phyloP scores from a whole-genome alignment of 2,888 invertebrate species.

The Chrysolina haemoptera region DNA sequence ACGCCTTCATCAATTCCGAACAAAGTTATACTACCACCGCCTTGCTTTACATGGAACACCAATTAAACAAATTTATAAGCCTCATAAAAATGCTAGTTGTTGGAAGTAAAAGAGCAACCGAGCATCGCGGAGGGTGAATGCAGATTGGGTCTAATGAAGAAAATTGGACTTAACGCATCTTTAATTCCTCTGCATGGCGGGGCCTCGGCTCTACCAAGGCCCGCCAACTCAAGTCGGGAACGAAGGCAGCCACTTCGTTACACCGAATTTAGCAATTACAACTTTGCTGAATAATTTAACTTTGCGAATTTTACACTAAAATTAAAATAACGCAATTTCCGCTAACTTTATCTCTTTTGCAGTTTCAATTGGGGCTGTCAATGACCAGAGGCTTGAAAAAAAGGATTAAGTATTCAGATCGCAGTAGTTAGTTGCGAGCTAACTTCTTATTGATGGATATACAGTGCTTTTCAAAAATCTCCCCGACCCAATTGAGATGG shows the following conservation, averaged over 20 bases:
- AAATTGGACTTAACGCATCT: slow-evolving; percentile 69
- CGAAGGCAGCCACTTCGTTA: slow-evolving; percentile 55
- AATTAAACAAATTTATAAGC: slow-evolving; percentile 70
- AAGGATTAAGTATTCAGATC: neutral
- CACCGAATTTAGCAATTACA: slow-evolving; percentile 60
- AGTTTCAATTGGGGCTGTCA: slow-evolving; percentile 20
- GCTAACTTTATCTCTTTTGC: slow-evolving; percentile 30
- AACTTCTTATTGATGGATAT: neutral
- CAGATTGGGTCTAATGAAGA: slow-evolving; percentile 69
- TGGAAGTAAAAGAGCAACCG: slow-evolving; percentile 57
- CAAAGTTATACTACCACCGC: slow-evolving; percentile 42
- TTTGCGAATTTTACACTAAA: slow-evolving; percentile 48
- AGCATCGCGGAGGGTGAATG: slow-evolving; percentile 63
- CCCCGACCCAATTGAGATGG: too few species aligned
- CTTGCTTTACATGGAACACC: slow-evolving; percentile 65
- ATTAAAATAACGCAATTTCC: slow-evolving; percentile 49
- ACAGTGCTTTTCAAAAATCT: too few species aligned
- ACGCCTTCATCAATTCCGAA: slow-evolving; percentile 47
- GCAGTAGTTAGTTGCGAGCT: neutral
- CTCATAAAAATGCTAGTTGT: slow-evolving; percentile 67
- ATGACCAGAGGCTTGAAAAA: slow-evolving; percentile 27
- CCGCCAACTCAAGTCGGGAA: slow-evolving; percentile 48
- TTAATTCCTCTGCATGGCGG: slow-evolving; percentile 63
- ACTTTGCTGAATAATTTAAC: slow-evolving; percentile 58
- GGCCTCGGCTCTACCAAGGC: slow-evolving; percentile 39